phyloP scores from a whole-genome alignment of 1,140 invertebrate genomes.

The Rhizoglyphus robini region DNA sequence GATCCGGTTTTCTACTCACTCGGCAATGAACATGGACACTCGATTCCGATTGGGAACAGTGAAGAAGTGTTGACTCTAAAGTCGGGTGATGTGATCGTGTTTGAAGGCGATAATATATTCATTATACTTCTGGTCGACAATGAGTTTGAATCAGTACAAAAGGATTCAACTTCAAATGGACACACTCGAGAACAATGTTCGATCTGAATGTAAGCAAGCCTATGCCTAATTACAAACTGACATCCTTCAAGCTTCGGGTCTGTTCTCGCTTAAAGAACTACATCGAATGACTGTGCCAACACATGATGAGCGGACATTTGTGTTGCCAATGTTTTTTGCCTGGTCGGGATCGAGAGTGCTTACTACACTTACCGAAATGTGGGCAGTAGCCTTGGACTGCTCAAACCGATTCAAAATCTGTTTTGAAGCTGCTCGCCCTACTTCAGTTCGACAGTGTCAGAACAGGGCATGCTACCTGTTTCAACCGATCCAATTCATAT shows the following conservation, averaged over 20 bases:
- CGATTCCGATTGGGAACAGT: neutral
- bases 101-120: constrained; percentile 73
- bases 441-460: neutral
- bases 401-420: neutral
- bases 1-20: constrained; percentile 67
- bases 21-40: constrained; percentile 1
- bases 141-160: constrained; percentile 88
- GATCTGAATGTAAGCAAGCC: constrained; percentile 94
- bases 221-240: constrained; percentile 99
- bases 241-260: constrained; percentile 87
- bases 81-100: constrained; percentile 85
- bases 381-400: constrained; percentile 52
- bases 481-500: too few relatives aligned
- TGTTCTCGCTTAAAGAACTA: constrained; percentile 57
- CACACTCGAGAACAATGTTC: constrained; percentile 89
- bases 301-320: constrained; percentile 85
- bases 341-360: constrained; percentile 60
- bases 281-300: constrained; percentile 92
- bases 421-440: neutral
- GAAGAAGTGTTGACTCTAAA: constrained; percentile 55
- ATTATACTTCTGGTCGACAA: constrained; percentile 79
- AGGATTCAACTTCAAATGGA: constrained; percentile 98
- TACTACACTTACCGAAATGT: neutral
- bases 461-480: too few relatives aligned
- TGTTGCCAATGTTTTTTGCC: constrained; percentile 54